These are phyloP conservation scores for Melanotus villosus DNA, from an alignment of 2,888 invertebrate species.

Conservation along the genomic window DNA sequence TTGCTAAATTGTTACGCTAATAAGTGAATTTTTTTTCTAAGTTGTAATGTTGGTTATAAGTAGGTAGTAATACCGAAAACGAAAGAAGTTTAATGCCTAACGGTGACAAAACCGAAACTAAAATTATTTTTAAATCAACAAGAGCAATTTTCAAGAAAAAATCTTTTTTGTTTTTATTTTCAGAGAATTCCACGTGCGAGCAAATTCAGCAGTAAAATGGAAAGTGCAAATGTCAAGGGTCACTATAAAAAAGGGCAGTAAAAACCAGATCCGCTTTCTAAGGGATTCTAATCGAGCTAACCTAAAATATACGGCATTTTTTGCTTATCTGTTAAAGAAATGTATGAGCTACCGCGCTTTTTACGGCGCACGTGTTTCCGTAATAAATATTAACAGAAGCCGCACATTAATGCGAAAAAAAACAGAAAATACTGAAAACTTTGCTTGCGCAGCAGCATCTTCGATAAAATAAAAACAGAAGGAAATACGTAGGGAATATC, in stretches of 20 bases:
- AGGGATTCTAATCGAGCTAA: conserved; percentile 52
- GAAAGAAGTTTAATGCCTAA: conserved; percentile 5
- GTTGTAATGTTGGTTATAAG: too few relatives aligned
- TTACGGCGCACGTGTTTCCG: conserved; percentile 43
- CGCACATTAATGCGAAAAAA: conserved; percentile 43
- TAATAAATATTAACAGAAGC: conserved; percentile 46
- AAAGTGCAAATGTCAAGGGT: conserved; percentile 51
- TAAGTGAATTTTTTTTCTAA: too few relatives aligned
- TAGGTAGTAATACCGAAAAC: too few relatives aligned
- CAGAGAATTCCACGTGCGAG: conserved; percentile 23
- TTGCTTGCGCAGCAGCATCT: conserved; percentile 34
- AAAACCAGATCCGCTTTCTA: conserved; percentile 51
- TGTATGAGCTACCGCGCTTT: conserved; percentile 39
- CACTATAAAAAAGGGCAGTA: conserved; percentile 50
- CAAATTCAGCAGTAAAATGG: conserved; percentile 45
- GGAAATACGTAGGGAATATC: conserved; percentile 34
- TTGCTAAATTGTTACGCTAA: too few relatives aligned
- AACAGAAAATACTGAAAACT: conserved; percentile 27
- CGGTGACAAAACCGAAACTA: not conserved
- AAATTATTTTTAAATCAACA: too few relatives aligned
- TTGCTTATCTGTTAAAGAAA: conserved; percentile 49
- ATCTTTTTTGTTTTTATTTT: conserved; percentile 19
- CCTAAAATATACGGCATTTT: conserved; percentile 50
- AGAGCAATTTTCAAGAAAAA: not conserved
- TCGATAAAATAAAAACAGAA: conserved; percentile 30